Evolutionary conservation across 92 coral and sea anemone genomes (phyloP).

Genomic region (Heteractis magnifica): DNA sequence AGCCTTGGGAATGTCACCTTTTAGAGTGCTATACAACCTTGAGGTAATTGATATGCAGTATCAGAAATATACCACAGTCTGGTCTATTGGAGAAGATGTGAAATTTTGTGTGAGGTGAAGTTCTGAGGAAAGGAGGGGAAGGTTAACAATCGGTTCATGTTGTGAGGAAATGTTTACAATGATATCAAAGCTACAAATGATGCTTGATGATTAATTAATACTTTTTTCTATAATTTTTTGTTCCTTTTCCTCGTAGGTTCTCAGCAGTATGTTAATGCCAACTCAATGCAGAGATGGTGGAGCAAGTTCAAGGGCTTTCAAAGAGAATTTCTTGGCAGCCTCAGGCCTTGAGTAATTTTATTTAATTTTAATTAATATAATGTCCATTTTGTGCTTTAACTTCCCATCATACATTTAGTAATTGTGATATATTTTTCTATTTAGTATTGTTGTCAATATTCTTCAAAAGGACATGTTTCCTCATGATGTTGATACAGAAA

Average conservation of each 20-base stretch:
- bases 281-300: constrained; percentile 88
- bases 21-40: constrained; percentile 64
- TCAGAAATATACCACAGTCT: not conserved
- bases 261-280: constrained; percentile 87
- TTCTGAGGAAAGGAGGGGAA: no score
- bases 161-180: no score
- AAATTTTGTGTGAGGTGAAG: no score
- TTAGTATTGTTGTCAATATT: constrained; percentile 80
- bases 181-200: no score
- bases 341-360: constrained; percentile 73
- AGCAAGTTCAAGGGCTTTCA: constrained; percentile 84
- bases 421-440: not conserved
- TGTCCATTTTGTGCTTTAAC: not conserved
- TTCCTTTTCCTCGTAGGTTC: constrained; percentile 46
- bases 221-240: not conserved
- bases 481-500: constrained; percentile 82
- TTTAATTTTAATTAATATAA: no score
- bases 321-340: constrained; percentile 76
- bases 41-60: constrained; percentile 35
- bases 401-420: no score
- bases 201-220: no score
- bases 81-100: no score
- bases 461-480: constrained; percentile 93
- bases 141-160: no score
- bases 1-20: constrained; percentile 80